A percentile compares a stretch with the other conserved stretches of the same genome.
phyloP scores from a whole-genome alignment of 2,797 vertebrate species.

The Anguilla marmorata region DNA sequence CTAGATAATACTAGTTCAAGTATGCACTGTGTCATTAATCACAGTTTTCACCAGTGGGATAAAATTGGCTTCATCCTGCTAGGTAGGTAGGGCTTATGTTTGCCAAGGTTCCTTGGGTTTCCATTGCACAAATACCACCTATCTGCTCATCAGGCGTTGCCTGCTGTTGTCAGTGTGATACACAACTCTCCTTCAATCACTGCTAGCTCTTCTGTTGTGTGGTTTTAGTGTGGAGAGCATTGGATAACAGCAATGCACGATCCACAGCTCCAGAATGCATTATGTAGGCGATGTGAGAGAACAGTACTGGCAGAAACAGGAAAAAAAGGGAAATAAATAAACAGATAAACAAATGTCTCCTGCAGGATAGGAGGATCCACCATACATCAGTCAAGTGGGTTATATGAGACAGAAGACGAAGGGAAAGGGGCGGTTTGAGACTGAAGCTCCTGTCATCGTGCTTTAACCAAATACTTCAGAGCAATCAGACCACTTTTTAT shows the following conservation, averaged over 20 bases:
- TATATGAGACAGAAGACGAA: not conserved
- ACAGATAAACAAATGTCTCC: not conserved
- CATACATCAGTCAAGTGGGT: not conserved
- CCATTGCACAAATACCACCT: not conserved
- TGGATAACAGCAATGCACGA: not conserved
- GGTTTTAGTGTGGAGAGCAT: not conserved
- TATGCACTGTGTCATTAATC: not conserved
- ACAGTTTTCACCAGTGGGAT: not conserved
- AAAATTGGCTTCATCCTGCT: not conserved
- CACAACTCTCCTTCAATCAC: not conserved
- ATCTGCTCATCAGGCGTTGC: not conserved
- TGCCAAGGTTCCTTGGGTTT: not conserved
- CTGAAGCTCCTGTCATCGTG: not conserved
- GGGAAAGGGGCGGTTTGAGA: not conserved
- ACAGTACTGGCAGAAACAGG: not conserved
- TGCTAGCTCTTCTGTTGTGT: not conserved
- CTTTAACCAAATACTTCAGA: slow-evolving; percentile 28
- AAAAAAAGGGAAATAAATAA: not conserved
- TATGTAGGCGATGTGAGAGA: not conserved
- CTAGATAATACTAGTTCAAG: not conserved
- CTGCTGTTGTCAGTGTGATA: not conserved
- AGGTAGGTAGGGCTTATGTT: not conserved
- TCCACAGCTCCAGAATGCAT: not conserved
- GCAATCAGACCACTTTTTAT: slow-evolving; percentile 22
- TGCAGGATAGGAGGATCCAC: not conserved